These are phyloP conservation scores for Melanitta fusca DNA, from an alignment of 2,797 vertebrate species.

Conservation along the genomic window DNA sequence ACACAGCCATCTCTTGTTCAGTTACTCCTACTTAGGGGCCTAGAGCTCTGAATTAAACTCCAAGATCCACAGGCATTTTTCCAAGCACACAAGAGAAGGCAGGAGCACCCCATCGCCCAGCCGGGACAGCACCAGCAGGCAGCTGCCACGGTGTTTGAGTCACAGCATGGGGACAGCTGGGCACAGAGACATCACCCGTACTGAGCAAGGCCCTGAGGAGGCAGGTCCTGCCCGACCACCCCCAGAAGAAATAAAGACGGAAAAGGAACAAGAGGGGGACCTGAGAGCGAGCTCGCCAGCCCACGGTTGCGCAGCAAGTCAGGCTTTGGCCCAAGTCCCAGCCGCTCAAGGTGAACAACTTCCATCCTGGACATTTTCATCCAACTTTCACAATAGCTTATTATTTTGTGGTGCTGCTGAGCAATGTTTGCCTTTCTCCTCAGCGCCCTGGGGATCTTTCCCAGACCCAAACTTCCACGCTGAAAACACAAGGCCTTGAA, in stretches of 20 bases:
- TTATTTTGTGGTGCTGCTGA: conserved; percentile 2
- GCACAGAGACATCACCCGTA: background rate
- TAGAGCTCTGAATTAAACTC: background rate
- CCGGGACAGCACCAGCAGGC: fast-evolving
- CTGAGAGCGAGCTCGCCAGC: background rate
- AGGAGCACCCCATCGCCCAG: background rate
- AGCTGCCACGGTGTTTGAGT: background rate
- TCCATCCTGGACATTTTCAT: background rate
- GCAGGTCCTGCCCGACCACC: background rate
- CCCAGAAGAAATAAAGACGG: background rate
- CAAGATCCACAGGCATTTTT: background rate
- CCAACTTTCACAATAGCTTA: conserved; percentile 40
- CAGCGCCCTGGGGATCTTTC: conserved; percentile 15
- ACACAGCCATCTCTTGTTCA: background rate
- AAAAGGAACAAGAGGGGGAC: background rate
- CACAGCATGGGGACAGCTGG: background rate
- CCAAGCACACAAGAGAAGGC: background rate
- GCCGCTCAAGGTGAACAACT: conserved; percentile 46
- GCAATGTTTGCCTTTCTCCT: conserved; percentile 56
- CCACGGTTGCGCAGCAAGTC: background rate
- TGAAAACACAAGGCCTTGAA: conserved; percentile 46
- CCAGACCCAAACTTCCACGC: conserved; percentile 12
- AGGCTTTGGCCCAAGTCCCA: conserved; percentile 43
- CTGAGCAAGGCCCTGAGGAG: background rate
- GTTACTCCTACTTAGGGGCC: background rate